Percentiles rank a stretch among this genome's conserved stretches.
phyloP scores from a whole-genome alignment of 2,888 invertebrate species.

The Drosophila longiperda region DNA sequence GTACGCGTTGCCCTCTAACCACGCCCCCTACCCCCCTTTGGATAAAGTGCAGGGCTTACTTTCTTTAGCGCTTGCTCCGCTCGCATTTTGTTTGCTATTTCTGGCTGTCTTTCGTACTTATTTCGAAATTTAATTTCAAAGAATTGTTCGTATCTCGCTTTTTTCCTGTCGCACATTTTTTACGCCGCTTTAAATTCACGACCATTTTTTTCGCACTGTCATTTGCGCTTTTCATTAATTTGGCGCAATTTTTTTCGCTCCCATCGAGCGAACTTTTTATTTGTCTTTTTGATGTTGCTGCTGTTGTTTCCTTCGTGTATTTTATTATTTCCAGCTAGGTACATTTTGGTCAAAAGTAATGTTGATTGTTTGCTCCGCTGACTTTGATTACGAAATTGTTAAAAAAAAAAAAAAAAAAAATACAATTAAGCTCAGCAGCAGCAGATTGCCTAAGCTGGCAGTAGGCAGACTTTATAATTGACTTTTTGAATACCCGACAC shows the following conservation, averaged over 20 bases:
- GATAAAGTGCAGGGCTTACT: constrained; percentile 41
- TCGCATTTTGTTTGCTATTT: constrained; percentile 35
- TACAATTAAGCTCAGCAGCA: constrained; percentile 65
- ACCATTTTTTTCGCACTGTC: constrained; percentile 68
- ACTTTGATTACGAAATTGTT: constrained; percentile 80
- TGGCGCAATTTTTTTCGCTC: constrained; percentile 55
- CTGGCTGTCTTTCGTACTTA: constrained; percentile 54
- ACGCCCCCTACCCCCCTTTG: background rate
- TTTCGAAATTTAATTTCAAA: constrained; percentile 75
- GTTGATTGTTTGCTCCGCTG: constrained; percentile 77
- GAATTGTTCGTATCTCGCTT: constrained; percentile 46
- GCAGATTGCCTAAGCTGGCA: constrained; percentile 38
- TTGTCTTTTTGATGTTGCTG: constrained; percentile 28
- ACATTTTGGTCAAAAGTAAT: constrained; percentile 73
- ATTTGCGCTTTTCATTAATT: constrained; percentile 70
- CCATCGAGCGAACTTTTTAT: constrained; percentile 68
- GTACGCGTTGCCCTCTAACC: constrained; percentile 20
- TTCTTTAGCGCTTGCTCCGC: constrained; percentile 48
- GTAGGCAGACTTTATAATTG: constrained; percentile 71
- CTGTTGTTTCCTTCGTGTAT: constrained; percentile 8
- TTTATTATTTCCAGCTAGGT: constrained; percentile 64
- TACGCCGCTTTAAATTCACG: constrained; percentile 59
- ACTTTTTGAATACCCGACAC: constrained; percentile 52
- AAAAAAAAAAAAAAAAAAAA: constrained; percentile 62
- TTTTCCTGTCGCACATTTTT: constrained; percentile 58